Evolutionary conservation across 2,888 invertebrate species (phyloP), one percentile per base, ranked within the genome.

Genomic region (Hermaeophaga mercurialis): DNA sequence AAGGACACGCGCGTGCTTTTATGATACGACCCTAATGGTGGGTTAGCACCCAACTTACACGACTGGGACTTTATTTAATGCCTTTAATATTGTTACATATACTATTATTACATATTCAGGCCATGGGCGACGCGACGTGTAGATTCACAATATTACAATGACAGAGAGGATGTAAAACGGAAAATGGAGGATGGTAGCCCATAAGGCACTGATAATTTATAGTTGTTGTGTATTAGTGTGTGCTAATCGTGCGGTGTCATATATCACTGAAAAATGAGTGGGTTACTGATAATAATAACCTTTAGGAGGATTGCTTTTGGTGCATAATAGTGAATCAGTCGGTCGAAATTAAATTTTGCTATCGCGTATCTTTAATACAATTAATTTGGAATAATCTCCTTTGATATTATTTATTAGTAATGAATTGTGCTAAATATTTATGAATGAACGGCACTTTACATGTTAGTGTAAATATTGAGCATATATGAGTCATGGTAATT

Each of bases 1-100:
- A 56, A 55, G 54, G 67, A 67, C 69, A 69, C 69, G 67, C 68
- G 69, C 66, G 62, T 59, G 68, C 70, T 62, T 68, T 70, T 70
- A 68, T 69, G 67, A 65, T 61, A 62, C 58, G 45, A 50, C 61
- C 63, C 62, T 70, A 70, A 70, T 69, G 61, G 66, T 58, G 62
- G 70, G 69, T 70, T 69, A 66, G 68, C 64, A 57, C 59, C 64
- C 66, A 62, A 66, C 62, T 63, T 65, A 67, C 65, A 66, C 62
- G 62, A 39, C 53, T 56, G 50, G 61, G 62, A 64, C 64, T 65
- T 66, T 67, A 68, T 65, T 67, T 66, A 65, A 66, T 65, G 64
- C 61, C 58, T 65, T 60, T 64, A 68, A 70, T 68, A 68, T 65
- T 67, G 66, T 64, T 62, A 63, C 61, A 63, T 58, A 65, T 59